phyloP scores from a whole-genome alignment of 2,113 vertebrate species.

The Acanthochromis polyacanthus region DNA sequence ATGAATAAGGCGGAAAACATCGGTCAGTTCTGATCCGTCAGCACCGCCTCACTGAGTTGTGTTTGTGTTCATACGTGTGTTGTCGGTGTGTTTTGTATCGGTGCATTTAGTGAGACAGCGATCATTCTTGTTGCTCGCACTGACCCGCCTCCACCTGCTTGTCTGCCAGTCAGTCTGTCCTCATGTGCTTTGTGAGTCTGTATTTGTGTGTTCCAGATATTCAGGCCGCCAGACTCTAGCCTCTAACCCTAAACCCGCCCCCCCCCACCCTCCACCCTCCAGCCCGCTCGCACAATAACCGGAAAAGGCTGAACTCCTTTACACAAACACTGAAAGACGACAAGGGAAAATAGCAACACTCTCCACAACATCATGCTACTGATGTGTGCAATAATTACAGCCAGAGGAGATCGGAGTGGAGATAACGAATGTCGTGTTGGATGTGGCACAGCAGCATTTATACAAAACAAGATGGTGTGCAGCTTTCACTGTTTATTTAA shows the following conservation, averaged over 20 bases:
- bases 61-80: slow-evolving; percentile 10
- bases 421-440: slow-evolving; percentile 11
- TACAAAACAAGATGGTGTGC: slow-evolving; percentile 5
- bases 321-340: slow-evolving; percentile 72
- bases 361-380: slow-evolving; percentile 59
- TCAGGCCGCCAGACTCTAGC: slow-evolving; percentile 57
- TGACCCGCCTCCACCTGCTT: slow-evolving; percentile 61
- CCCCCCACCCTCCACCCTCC: not conserved
- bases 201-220: slow-evolving; percentile 67
- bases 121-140: slow-evolving; percentile 24
- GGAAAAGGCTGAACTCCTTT: slow-evolving; percentile 82
- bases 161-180: slow-evolving; percentile 50
- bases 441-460: not conserved
- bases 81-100: slow-evolving; percentile 28
- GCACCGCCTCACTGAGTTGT: not conserved
- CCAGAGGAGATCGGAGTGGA: slow-evolving; percentile 34
- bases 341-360: slow-evolving; percentile 76
- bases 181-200: slow-evolving; percentile 26
- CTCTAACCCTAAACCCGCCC: slow-evolving; percentile 24
- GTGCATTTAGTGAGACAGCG: slow-evolving; percentile 6
- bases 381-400: slow-evolving; percentile 63
- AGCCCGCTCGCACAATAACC: slow-evolving; percentile 79
- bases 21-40: slow-evolving; percentile 10
- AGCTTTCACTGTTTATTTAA: slow-evolving; percentile 23
- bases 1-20: slow-evolving; percentile 41